Evolutionary conservation across 2,888 invertebrate species (phyloP), one percentile per base, ranked within the genome.

Genomic region (Amorpha juglandis): DNA sequence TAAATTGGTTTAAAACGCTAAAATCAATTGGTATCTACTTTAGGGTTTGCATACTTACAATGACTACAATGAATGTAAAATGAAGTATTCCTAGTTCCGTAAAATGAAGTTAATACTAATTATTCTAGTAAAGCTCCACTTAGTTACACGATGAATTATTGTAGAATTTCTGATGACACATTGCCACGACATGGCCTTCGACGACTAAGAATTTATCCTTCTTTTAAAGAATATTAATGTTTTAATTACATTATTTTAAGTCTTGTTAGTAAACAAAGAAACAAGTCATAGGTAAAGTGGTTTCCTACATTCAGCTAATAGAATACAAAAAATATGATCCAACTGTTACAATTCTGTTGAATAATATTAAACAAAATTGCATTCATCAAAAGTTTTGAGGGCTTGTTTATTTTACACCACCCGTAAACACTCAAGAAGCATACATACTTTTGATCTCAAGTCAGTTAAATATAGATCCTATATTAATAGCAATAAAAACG

Each of bases 401-500:
- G 74, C 74, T 78, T 80, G 74, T 83, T 82, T 81, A 77, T 74
- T 76, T 72, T 77, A 71, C 70, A 71, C 73, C 76, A 74, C 79
- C 75, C 80, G 74, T 78, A 80, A 82, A 77, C 78, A 82, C 80
- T 80, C 75, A 65, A 78, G 69, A 74, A 70, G 65, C 63, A 67
- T 11, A 21, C 38, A 16, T 50, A 42, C 6, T 35, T 52, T 6
- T 7, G 27, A 72, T 68, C 51, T 19, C 68, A 27, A 48, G 8
- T 14, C 58, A 48, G 58, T 21, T 35, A 16, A 58, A 72, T 69
- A 67, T 38, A 12, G 35, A 65, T 64, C 65, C 64, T 75, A 71
- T 58, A 0, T 0, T 3, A 6, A 9, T 58, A n/a, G 58, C 19
- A 2, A 58, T 42, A 58, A 19, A 11, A 42, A 42, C 12, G 3